Conservation (phyloP, 2,888 invertebrate species). For the Harpalus rufipes region DNA sequence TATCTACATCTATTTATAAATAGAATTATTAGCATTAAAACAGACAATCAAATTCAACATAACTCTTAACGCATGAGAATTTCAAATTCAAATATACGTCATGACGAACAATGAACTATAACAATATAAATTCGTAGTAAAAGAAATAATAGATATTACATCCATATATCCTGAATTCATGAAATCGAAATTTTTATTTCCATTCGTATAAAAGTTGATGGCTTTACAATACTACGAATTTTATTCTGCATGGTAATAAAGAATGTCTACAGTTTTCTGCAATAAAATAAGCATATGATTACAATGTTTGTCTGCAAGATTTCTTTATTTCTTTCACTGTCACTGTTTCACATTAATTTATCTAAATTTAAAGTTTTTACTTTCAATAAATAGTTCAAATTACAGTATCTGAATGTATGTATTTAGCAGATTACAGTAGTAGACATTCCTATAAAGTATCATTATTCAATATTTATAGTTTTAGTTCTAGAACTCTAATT, state of each 20-base stretch:
- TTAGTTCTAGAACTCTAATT: slow-evolving; percentile 14
- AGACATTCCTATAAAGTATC: not conserved
- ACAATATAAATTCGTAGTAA: not conserved
- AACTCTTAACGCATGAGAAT: no score
- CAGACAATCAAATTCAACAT: no score
- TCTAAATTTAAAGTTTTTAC: not conserved
- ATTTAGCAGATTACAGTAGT: not conserved
- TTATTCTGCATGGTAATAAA: not conserved
- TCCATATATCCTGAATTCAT: not conserved
- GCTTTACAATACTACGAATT: not conserved
- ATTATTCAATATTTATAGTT: no score
- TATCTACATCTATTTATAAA: no score
- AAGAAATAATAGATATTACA: not conserved
- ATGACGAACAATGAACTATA: not conserved
- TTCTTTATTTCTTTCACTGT: not conserved
- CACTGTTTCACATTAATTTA: not conserved
- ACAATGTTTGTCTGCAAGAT: not conserved
- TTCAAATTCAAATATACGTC: no score
- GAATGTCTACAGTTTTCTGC: not conserved
- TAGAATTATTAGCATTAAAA: no score
- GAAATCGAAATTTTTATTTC: not conserved
- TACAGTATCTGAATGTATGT: not conserved
- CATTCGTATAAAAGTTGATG: not conserved
- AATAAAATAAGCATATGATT: not conserved
- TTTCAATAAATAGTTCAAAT: not conserved